Conservation (phyloP, 2,797 vertebrate species). For the Fistularia commersonii region DNA sequence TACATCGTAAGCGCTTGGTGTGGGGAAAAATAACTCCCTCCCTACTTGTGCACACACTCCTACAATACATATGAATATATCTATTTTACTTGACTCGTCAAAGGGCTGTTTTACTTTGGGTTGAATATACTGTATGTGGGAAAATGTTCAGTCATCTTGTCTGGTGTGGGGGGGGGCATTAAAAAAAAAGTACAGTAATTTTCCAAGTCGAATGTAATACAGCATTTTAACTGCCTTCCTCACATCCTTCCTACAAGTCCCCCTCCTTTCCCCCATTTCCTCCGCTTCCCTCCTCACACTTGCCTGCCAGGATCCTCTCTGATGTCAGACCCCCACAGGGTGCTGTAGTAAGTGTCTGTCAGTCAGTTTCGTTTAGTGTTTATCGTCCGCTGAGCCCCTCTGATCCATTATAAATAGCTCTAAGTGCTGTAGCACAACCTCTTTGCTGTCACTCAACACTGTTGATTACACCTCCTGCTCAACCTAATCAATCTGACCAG, state of each 20-base stretch:
- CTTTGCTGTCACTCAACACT: conserved; percentile 42
- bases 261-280: conserved; percentile 5
- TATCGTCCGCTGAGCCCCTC: conserved; percentile 39
- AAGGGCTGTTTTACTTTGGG: too few relatives aligned
- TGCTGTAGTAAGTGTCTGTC: conserved; percentile 50
- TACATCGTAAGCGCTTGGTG: too few relatives aligned
- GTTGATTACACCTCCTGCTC: conserved; percentile 26
- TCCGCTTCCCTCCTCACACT: background rate
- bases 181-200: background rate
- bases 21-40: too few relatives aligned
- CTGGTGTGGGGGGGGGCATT: too few relatives aligned
- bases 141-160: too few relatives aligned
- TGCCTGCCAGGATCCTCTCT: conserved; percentile 10
- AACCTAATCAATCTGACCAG: conserved; percentile 45
- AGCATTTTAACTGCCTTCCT: conserved; percentile 14
- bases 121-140: too few relatives aligned
- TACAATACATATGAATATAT: too few relatives aligned
- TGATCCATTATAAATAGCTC: conserved; percentile 62
- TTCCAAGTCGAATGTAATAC: conserved; percentile 3
- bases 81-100: too few relatives aligned
- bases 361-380: conserved; percentile 62
- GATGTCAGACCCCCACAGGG: conserved; percentile 45
- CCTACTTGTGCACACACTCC: too few relatives aligned
- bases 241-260: background rate
- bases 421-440: conserved; percentile 44